Evolutionary conservation across 2,113 vertebrate species (phyloP).

Genomic region (Leptocoma aspasia): DNA sequence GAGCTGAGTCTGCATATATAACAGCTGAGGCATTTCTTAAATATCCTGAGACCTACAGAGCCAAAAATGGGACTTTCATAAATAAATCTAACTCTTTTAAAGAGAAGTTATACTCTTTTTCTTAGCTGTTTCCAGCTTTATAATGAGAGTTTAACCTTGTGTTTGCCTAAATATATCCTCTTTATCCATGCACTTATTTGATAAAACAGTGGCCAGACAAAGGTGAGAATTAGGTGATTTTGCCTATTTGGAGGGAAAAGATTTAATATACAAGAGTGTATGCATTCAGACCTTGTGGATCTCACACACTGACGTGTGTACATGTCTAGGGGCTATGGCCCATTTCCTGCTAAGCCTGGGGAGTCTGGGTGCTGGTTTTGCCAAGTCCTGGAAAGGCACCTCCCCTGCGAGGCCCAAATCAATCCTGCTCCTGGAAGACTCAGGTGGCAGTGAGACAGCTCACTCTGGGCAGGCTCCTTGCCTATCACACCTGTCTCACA

Average conservation of each 20-base stretch:
- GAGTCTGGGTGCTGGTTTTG: background rate
- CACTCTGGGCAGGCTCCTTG: background rate
- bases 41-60: background rate
- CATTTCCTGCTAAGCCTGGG: background rate
- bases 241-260: background rate
- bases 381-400: background rate
- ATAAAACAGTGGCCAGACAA: background rate
- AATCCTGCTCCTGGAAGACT: background rate
- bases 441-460: background rate
- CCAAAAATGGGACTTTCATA: background rate
- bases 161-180: background rate
- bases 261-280: background rate
- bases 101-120: background rate
- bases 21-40: background rate
- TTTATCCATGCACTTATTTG: background rate
- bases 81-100: background rate
- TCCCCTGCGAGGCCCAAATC: background rate
- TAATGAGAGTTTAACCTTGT: background rate
- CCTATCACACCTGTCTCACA: background rate
- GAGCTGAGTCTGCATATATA: background rate
- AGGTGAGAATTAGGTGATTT: background rate
- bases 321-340: background rate
- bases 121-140: background rate
- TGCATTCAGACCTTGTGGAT: background rate
- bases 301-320: background rate